A percentile compares a stretch with the other conserved stretches of the same genome.
Evolutionary conservation across 2,113 vertebrate genomes (phyloP).

Genomic region (Mus musculus): DNA sequence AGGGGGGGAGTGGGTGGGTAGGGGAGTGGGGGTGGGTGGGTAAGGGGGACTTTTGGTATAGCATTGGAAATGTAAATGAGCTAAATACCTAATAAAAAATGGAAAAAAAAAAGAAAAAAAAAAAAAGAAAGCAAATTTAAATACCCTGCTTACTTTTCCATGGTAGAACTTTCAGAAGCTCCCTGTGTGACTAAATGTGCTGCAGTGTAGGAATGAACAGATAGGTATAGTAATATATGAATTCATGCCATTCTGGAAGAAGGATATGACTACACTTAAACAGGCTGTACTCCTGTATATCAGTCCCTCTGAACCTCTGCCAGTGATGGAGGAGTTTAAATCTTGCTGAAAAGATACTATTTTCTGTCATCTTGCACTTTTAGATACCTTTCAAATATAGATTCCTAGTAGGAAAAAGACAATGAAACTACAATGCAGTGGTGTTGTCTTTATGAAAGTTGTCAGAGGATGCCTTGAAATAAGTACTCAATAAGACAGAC

Average conservation of each 20-base stretch:
- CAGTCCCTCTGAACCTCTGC: background rate
- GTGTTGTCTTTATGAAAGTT: background rate
- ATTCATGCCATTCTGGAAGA: background rate
- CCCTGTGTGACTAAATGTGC: background rate
- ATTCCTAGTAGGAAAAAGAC: background rate
- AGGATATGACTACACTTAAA: background rate
- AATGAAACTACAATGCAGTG: background rate
- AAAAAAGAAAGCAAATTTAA: background rate
- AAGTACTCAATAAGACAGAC: too few species aligned
- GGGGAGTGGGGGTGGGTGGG: too few species aligned
- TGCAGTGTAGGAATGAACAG: background rate
- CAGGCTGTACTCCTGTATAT: rapidly evolving
- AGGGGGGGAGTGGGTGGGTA: too few species aligned
- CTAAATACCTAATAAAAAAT: too few species aligned
- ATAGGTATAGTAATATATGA: background rate
- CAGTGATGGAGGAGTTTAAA: background rate
- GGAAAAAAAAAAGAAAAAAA: too few species aligned
- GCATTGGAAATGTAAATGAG: too few species aligned
- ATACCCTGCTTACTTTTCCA: background rate
- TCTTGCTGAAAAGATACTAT: background rate
- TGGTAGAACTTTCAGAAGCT: background rate
- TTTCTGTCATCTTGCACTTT: background rate
- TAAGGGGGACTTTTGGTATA: too few species aligned
- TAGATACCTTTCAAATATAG: background rate
- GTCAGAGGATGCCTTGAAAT: too few species aligned